Conservation (phyloP, 2,113 vertebrate genomes). For the Ornithorhynchus anatinus region DNA sequence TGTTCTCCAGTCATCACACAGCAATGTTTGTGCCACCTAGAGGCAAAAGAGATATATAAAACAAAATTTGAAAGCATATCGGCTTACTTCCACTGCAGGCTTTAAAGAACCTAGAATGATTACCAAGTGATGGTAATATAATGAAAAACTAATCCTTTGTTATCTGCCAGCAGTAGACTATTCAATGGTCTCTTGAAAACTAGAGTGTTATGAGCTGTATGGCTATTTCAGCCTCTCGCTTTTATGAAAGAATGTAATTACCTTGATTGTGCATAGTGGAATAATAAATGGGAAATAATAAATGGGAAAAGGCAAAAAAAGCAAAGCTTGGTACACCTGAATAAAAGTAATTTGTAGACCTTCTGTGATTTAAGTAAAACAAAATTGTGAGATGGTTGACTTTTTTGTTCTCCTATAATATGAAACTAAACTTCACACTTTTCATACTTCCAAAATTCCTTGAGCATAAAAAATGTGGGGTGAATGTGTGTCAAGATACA, state of each 20-base stretch:
- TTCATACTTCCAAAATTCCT: background rate
- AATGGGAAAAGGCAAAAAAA: background rate
- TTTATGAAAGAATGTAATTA: background rate
- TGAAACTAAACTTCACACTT: background rate
- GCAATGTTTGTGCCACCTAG: background rate
- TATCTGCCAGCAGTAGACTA: background rate
- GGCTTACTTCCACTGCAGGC: background rate
- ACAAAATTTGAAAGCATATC: background rate
- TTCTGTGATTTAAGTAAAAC: background rate
- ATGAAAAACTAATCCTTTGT: constrained; percentile 2
- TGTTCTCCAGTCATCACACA: background rate
- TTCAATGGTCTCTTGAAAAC: background rate
- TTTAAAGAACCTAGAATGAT: background rate
- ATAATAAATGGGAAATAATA: background rate
- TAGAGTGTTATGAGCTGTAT: background rate
- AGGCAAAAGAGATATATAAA: background rate
- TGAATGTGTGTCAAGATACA: background rate
- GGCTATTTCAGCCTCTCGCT: background rate
- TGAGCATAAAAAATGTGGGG: background rate
- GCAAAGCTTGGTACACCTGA: background rate
- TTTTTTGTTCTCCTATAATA: background rate
- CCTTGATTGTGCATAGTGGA: background rate
- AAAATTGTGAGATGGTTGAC: background rate
- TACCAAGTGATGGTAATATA: background rate
- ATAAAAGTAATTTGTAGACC: background rate